Conservation (phyloP, 2,888 invertebrate genomes). For the Keiferia lycopersicella region DNA sequence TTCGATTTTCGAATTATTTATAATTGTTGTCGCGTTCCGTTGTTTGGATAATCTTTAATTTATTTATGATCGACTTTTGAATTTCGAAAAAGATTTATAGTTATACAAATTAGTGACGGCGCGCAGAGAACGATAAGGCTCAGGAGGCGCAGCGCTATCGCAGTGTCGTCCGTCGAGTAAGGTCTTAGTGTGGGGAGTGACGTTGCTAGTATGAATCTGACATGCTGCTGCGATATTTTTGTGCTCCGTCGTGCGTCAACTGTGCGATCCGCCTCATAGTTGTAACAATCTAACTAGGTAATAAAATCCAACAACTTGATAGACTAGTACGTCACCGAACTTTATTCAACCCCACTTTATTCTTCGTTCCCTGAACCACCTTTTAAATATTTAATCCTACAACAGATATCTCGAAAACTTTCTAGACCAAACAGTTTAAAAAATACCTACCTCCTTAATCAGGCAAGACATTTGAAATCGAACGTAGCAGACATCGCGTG, state of each 20-base stretch:
- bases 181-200: too few species aligned
- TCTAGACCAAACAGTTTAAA: constrained; percentile 26
- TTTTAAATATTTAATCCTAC: background rate
- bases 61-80: constrained; percentile 2
- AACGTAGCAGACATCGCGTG: constrained; percentile 60
- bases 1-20: constrained; percentile 69
- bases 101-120: too few species aligned
- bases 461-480: constrained; percentile 39
- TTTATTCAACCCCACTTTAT: background rate
- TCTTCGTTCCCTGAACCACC: constrained; percentile 1
- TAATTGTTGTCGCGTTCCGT: constrained; percentile 60
- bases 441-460: constrained; percentile 34
- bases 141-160: too few species aligned
- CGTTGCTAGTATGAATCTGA: too few species aligned
- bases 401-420: constrained; percentile 13
- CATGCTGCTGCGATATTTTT: too few species aligned
- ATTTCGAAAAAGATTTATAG: background rate
- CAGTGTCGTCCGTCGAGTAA: too few species aligned
- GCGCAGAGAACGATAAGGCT: too few species aligned
- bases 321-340: background rate
- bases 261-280: too few species aligned
- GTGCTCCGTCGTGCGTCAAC: too few species aligned
- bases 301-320: background rate
- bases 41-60: constrained; percentile 12
- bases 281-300: background rate